These are phyloP conservation scores for Drosophila acutilabella DNA, from an alignment of 2,888 invertebrate species.

Conservation along the genomic window DNA sequence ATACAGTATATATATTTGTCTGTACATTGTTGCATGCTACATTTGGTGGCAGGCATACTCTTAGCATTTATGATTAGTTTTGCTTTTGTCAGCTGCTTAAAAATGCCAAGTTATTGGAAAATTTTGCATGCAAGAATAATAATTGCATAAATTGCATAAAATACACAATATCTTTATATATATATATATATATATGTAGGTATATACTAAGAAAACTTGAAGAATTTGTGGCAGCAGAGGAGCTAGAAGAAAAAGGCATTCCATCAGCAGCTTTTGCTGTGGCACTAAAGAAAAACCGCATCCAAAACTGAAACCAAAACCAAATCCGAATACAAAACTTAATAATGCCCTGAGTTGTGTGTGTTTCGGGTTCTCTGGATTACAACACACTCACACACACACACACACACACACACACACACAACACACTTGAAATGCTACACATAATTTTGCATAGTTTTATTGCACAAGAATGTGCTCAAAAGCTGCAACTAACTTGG, in stretches of 20 bases:
- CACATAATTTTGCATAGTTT: constrained; percentile 81
- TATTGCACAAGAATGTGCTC: constrained; percentile 72
- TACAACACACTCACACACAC: constrained; percentile 35
- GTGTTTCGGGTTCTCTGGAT: constrained; percentile 41
- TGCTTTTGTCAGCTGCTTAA: constrained; percentile 59
- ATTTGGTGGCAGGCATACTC: constrained; percentile 39
- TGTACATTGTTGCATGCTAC: constrained; percentile 19
- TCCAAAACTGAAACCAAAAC: constrained; percentile 27
- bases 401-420: constrained; percentile 16
- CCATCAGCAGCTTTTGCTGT: constrained; percentile 41
- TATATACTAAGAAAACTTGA: neutral
- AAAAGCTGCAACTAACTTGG: constrained; percentile 30
- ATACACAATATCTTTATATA: constrained; percentile 1
- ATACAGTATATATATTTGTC: neutral
- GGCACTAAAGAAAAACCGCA: constrained; percentile 24
- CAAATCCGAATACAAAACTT: constrained; percentile 14
- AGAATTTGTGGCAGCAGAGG: neutral
- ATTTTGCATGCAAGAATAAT: constrained; percentile 76
- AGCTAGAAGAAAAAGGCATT: constrained; percentile 34
- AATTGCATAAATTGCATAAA: constrained; percentile 68
- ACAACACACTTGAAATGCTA: constrained; percentile 64
- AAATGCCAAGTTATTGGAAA: constrained; percentile 67
- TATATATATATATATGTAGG: neutral
- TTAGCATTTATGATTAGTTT: constrained; percentile 74
- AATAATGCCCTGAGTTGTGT: constrained; percentile 29